Evolutionary conservation across 2,888 invertebrate genomes (phyloP), one percentile per base, ranked within the genome.

Genomic region (Athripsodes cinereus): DNA sequence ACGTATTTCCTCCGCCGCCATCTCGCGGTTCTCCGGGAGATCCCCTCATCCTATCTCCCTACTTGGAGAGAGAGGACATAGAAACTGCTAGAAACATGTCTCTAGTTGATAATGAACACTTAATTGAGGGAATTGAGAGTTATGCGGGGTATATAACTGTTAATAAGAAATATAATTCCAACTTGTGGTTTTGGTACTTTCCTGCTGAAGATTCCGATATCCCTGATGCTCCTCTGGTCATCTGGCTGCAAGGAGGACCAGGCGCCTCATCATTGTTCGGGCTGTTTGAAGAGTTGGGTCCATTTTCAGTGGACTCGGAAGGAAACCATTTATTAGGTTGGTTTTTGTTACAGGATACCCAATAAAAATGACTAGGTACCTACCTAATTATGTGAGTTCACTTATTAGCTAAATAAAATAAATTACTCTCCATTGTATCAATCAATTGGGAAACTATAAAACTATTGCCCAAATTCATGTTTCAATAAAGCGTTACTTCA

Each of bases 141-240:
- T 78, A 78, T 62, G 73, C 79, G 11, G 68, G 69, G 11, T 69
- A 67, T 59, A 59, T 69, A 52, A 88, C 91, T 63, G 92, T 92
- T 1, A 86, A 92, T 71, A 85, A 89, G 69, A 74, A 81, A 53
- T 85, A 81, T 69, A 83, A 88, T 68, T 87, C 90, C 6, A 91
- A 92, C 69, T 75, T 90, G 63, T 92, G 88, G 78, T 91, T 92
- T 73, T 92, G 91, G 91, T 92, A 88, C 69, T 89, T 92, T 71
- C 90, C 90, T 0, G 84, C 88, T 0, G 73, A 81, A 64, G 75
- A 73, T 10, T 69, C 76, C 66, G 69, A 75, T 1, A 70, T 78
- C 8, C 75, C 76, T 49, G 72, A 76, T 6, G 80, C 80, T 11
- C 82, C 82, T 1, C 76, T 81, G 72, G 74, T 82, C 40, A 71